Conservation (phyloP, 2,797 vertebrate species). For the Aotus griseimembra region DNA sequence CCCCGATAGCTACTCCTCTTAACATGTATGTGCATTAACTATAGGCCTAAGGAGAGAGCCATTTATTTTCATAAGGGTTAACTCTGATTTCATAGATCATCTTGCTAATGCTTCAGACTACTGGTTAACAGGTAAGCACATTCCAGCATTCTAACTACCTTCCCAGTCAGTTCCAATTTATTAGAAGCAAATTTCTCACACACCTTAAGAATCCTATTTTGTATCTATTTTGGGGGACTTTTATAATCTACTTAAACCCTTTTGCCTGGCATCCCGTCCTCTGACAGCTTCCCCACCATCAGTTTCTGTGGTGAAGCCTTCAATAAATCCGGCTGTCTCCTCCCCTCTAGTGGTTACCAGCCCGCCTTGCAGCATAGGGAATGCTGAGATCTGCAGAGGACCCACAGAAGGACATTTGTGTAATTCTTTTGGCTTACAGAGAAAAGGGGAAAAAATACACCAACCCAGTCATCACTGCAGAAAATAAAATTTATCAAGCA, state of each 20-base stretch:
- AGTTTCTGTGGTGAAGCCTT: constrained; percentile 78
- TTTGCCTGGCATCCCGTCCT: constrained; percentile 80
- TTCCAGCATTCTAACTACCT: constrained; percentile 39
- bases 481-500: constrained; percentile 86
- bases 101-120: constrained; percentile 66
- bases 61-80: constrained; percentile 76
- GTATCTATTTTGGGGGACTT: constrained; percentile 82
- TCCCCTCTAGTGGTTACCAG: constrained; percentile 89
- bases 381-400: constrained; percentile 75
- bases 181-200: constrained; percentile 75
- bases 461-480: constrained; percentile 73
- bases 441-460: not conserved
- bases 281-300: constrained; percentile 83
- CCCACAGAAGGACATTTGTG: constrained; percentile 77
- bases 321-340: constrained; percentile 87
- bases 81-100: constrained; percentile 64
- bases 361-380: constrained; percentile 84
- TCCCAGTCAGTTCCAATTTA: constrained; percentile 59
- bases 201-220: constrained; percentile 63
- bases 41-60: constrained; percentile 61
- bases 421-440: constrained; percentile 76
- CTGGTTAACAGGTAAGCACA: constrained; percentile 50
- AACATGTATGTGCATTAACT: constrained; percentile 2
- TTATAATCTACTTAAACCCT: constrained; percentile 81
- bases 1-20: not conserved